These are phyloP conservation scores for Hemicentrotus pulcherrimus DNA, from an alignment of 35 echinoderm and acorn worm genomes.

Conservation along the genomic window DNA sequence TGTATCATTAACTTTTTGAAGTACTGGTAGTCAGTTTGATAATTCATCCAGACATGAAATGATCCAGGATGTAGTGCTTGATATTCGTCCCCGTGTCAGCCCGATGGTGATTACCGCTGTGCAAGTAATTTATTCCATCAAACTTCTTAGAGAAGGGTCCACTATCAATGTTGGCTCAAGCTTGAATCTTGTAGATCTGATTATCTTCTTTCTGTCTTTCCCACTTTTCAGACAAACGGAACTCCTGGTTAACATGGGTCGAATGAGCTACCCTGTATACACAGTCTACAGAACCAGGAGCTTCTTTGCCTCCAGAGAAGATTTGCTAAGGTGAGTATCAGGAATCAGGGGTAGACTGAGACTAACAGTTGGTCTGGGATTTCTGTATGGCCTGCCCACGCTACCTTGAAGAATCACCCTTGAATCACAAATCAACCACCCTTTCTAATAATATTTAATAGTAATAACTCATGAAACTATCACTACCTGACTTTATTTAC, in stretches of 20 bases:
- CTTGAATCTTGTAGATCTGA: background rate
- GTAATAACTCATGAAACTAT: no score
- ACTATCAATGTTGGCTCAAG: background rate
- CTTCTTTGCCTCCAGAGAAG: conserved; percentile 74
- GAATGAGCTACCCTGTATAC: conserved; percentile 79
- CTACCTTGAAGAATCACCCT: no score
- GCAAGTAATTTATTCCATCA: background rate
- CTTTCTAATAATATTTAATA: no score
- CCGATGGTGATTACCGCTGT: no score
- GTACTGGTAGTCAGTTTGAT: background rate
- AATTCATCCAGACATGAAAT: background rate
- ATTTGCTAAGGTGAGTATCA: conserved; percentile 70
- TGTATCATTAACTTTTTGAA: background rate
- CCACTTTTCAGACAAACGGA: conserved; percentile 72
- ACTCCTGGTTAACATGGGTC: conserved; percentile 85
- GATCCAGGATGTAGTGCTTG: background rate
- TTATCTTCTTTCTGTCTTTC: background rate
- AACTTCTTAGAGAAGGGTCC: background rate
- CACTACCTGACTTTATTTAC: no score
- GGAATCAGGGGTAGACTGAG: no score
- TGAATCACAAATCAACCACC: no score
- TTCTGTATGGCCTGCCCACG: no score
- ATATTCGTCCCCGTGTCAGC: background rate
- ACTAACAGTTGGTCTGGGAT: no score
- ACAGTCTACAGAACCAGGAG: conserved; percentile 73